Conservation (phyloP, 35 echinoderm and acorn worm genomes). For the Ophioderma brevispina region DNA sequence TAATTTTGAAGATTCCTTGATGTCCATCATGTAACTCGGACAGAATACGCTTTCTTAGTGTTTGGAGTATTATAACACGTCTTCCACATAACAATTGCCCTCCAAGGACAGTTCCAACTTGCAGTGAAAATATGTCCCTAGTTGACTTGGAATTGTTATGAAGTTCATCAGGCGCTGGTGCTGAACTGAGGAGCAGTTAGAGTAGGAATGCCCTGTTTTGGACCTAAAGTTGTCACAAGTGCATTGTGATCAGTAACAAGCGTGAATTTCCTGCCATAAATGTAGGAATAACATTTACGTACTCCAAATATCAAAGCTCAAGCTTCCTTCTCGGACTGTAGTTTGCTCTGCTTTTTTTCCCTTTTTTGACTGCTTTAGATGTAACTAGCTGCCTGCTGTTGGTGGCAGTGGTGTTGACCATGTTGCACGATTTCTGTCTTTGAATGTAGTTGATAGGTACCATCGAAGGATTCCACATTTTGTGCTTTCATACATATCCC, state of each 20-base stretch:
- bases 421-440: too few species aligned
- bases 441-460: too few species aligned
- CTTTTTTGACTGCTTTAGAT: too few species aligned
- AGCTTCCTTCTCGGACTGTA: constrained; percentile 51
- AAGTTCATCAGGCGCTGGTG: constrained; percentile 37
- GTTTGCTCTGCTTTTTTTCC: constrained; percentile 52
- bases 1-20: constrained; percentile 48
- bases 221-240: constrained; percentile 43
- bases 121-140: constrained; percentile 42
- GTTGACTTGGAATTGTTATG: background rate
- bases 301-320: background rate
- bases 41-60: constrained; percentile 48
- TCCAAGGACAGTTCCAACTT: constrained; percentile 54
- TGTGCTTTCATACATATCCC: too few species aligned
- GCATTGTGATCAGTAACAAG: constrained; percentile 84
- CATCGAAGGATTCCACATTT: too few species aligned
- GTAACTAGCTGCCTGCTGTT: too few species aligned
- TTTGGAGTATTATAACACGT: constrained; percentile 50
- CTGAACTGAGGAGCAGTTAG: constrained; percentile 64
- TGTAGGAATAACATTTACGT: background rate
- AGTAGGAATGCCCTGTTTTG: constrained; percentile 43
- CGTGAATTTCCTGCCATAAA: constrained; percentile 39
- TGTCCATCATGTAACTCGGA: constrained; percentile 70
- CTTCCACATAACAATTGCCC: constrained; percentile 63
- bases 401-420: too few species aligned